Base-by-base conservation (phyloP, 1,140 invertebrate species). In the Procambarus clarkii region DNA sequence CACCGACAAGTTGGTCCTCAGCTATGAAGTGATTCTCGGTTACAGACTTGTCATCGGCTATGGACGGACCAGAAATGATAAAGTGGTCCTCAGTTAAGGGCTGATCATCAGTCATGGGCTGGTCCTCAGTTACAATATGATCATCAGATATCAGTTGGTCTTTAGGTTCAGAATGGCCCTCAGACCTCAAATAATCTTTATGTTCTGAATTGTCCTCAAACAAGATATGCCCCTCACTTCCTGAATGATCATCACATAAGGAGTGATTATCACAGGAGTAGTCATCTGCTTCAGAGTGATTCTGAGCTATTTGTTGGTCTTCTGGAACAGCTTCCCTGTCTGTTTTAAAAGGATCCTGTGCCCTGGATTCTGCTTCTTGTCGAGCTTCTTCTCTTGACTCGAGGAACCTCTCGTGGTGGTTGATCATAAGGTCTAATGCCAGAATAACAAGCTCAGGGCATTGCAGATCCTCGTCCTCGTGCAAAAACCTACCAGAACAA, bases 361-460 rank as follows among this genome's bases (percentile, higher is more conserved):
- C n/a, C 24, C 11, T 74, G 24, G 21, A 24, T 4, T 13, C 24
- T 74, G 69, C 48, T 74, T 74, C 84, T 34, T 87, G 74, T 34
- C 34, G 18, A 2, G 50, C 89, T 50, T 91, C 89, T 58, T 91
- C 89, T 21, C 45, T 74, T 9, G 89, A 81, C 60, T 91, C 89
- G 9, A 91, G 82, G 58, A 78, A 91, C 83, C 77, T 91, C 54
- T 85, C 89, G 48, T 91, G 89, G 76, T 91, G 89, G 64, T 86
- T 91, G 45, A 91, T 91, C 58, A 91, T 91, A 1, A 91, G 60
- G 77, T 91, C 89, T n/a, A 91, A 44, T 21, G 89, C 89, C 74
- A 91, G 74, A 8, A 91, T 58, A 9, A 91, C 89, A 48, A 91
- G 82, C 81, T 91, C 89, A 15, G 89, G 89, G 21, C 89, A 91